Evolutionary conservation across 1,140 invertebrate species (phyloP), one percentile per base, ranked within the genome.

Genomic region (Copidosoma floridanum): DNA sequence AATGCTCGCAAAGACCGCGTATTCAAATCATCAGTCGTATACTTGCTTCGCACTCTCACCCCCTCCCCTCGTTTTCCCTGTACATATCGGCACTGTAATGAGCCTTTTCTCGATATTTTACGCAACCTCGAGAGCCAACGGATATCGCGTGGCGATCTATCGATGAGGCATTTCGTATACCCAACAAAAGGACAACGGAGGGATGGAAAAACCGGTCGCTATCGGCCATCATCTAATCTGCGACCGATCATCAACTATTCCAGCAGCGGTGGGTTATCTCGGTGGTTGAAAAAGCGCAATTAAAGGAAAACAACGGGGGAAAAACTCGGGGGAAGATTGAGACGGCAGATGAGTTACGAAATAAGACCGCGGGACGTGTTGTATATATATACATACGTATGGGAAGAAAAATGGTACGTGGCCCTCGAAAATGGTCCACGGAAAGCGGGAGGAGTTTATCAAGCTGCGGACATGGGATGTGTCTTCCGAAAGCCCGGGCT

Each of bases 381-480:
- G n/a, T n/a, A n/a, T n/a, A n/a, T n/a, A n/a, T n/a, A n/a, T n/a
- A n/a, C n/a, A n/a, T n/a, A n/a, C n/a, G n/a, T n/a, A n/a, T n/a
- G n/a, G n/a, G n/a, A n/a, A 60, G 63, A 64, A 64, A 60, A 58
- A 51, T 52, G 35, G 43, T 27, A 26, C 24, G 38, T 5, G 14
- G n/a, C 20, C 38, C 16, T 51, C 48, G 38, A 54, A 47, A 52
- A 53, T 46, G 32, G 43, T 27, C 3, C 18, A 8, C 24, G 5
- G 14, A 11, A 6, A 12, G 37, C 7, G n/a, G 26, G 4, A 35
- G 6, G 48, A 46, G 50, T 59, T 53, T 59, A 59, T 59, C 57
- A 46, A 59, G 50, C 37, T 59, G 41, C 29, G 23, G 21, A 48
- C 43, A 57, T 16, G 44, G 20, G 46, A 32, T 26, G 41, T 47